Conservation (phyloP, 2,888 invertebrate species). For the Papilio demoleus region DNA sequence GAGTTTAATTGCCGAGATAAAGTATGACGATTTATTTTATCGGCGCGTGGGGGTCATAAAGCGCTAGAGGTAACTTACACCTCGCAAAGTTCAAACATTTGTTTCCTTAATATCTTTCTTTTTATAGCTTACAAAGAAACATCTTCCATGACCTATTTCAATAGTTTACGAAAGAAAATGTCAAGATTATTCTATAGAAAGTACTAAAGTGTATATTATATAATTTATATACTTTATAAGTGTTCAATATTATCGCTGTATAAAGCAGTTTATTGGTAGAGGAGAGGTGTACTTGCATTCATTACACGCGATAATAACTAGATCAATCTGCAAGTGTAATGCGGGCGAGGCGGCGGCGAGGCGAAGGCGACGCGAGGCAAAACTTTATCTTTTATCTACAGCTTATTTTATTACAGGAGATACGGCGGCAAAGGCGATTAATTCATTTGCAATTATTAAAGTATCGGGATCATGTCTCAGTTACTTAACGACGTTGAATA, state of each 20-base stretch:
- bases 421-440: slow-evolving; percentile 42
- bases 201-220: no score
- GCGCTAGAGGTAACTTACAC: neutral
- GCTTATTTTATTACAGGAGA: slow-evolving; percentile 46
- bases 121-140: neutral
- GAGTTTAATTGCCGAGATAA: slow-evolving; percentile 27
- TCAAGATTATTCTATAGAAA: no score
- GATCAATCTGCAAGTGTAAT: slow-evolving; percentile 67
- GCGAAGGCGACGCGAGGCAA: slow-evolving; percentile 41
- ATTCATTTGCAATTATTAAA: slow-evolving; percentile 40
- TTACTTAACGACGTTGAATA: slow-evolving; percentile 22
- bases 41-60: neutral
- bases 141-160: neutral
- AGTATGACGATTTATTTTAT: slow-evolving; percentile 25
- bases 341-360: no score
- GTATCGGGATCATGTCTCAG: slow-evolving; percentile 22
- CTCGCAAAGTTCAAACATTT: neutral
- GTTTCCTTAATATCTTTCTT: neutral
- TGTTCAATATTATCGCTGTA: slow-evolving; percentile 1
- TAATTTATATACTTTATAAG: neutral
- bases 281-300: slow-evolving; percentile 49
- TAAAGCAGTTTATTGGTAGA: slow-evolving; percentile 5
- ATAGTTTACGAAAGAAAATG: no score
- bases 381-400: slow-evolving; percentile 44
- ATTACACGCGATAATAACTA: slow-evolving; percentile 68